A percentile compares a stretch with the other conserved stretches of the same genome.
Evolutionary conservation across 2,113 vertebrate genomes (phyloP).

Genomic region (Strigops habroptila): DNA sequence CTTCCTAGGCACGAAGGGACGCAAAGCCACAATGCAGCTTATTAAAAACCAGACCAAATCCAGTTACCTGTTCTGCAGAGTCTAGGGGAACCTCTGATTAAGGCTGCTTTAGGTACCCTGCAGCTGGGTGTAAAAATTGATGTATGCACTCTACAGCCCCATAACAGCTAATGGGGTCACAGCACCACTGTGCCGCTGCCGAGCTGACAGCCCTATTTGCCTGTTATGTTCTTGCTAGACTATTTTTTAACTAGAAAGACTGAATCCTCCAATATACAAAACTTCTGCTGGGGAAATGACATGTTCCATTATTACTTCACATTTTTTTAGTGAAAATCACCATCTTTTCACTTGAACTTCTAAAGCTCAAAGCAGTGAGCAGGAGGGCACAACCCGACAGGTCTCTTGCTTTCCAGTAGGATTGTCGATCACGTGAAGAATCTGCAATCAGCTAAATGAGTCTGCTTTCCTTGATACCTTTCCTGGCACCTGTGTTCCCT

Average conservation of each 20-base stretch:
- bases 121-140: neutral
- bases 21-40: neutral
- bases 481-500: neutral
- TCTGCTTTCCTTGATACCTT: neutral
- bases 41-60: neutral
- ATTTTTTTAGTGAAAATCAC: neutral
- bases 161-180: neutral
- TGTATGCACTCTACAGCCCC: neutral
- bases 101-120: neutral
- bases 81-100: neutral
- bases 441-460: neutral
- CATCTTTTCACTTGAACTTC: neutral
- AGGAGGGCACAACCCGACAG: neutral
- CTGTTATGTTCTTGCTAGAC: neutral
- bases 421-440: neutral
- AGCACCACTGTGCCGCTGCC: neutral
- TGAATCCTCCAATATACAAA: neutral
- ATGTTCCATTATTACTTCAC: neutral
- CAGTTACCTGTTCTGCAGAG: neutral
- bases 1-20: neutral
- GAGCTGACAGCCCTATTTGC: neutral
- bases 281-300: neutral
- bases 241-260: neutral
- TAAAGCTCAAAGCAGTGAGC: neutral
- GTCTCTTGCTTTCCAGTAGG: neutral